These are phyloP conservation scores for Microtus pennsylvanicus DNA, from an alignment of 2,113 vertebrate genomes.

Conservation along the genomic window DNA sequence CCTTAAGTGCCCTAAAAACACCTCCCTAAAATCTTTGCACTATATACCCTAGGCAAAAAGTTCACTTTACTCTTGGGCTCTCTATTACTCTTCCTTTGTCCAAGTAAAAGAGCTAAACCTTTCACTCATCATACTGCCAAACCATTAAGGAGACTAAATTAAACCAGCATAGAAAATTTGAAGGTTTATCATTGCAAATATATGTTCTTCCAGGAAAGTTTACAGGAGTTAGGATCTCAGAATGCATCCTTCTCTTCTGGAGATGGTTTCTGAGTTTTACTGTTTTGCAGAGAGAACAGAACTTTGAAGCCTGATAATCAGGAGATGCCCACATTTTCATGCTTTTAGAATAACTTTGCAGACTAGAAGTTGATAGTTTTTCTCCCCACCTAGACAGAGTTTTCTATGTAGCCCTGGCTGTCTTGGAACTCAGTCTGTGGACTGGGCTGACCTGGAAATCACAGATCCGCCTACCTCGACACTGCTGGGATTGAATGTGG, in stretches of 20 bases:
- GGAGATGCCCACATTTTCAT: neutral
- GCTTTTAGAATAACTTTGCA: neutral
- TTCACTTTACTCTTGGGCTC: neutral
- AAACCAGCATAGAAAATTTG: neutral
- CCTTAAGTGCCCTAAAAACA: neutral
- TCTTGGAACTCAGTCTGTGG: neutral
- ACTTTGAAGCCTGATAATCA: neutral
- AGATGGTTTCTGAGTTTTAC: neutral
- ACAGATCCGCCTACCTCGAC: neutral
- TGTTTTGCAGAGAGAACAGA: neutral
- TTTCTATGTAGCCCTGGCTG: neutral
- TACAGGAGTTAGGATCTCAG: neutral
- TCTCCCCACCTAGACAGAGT: neutral
- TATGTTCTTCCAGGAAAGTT: conserved; percentile 1
- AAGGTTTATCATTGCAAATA: neutral
- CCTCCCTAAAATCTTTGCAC: neutral
- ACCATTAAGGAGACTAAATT: neutral
- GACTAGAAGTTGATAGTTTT: neutral
- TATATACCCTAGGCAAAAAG: neutral
- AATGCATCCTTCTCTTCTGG: neutral
- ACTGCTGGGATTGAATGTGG: neutral
- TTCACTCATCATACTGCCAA: neutral
- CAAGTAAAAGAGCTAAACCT: neutral
- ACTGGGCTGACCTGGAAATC: neutral
- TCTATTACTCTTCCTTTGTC: neutral